A percentile compares a stretch with the other conserved stretches of the same genome.
phyloP scores from a whole-genome alignment of 2,888 invertebrate species.

The Agapetus fuscipes region DNA sequence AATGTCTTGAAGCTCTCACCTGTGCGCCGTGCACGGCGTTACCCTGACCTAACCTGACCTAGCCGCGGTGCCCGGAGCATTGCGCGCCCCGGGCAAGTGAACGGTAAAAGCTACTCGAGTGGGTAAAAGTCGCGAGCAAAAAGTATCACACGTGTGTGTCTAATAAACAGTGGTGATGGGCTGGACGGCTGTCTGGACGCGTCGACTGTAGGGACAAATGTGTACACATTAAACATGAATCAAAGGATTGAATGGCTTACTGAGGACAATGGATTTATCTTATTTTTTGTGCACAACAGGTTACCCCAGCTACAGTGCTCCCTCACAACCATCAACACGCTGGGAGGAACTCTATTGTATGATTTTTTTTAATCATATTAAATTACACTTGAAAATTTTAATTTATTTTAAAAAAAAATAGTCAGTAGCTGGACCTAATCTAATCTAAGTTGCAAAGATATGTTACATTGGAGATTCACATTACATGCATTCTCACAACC shows the following conservation, averaged over 20 bases:
- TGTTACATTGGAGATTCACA: too few species aligned
- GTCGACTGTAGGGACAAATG: constrained; percentile 50
- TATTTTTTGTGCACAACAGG: too few species aligned
- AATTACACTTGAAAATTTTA: too few species aligned
- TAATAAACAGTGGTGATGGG: constrained; percentile 31
- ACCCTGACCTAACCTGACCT: constrained; percentile 35
- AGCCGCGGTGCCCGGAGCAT: constrained; percentile 49
- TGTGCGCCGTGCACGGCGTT: constrained; percentile 31
- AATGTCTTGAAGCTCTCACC: constrained; percentile 42
- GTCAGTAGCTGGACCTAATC: too few species aligned
- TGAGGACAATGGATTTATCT: too few species aligned
- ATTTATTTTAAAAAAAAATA: too few species aligned
- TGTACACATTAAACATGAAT: constrained; percentile 34
- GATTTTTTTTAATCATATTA: too few species aligned
- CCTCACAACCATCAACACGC: too few species aligned
- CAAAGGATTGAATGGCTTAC: constrained; percentile 19
- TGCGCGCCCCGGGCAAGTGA: constrained; percentile 48
- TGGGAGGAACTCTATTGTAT: too few species aligned
- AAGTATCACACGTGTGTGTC: constrained; percentile 12
- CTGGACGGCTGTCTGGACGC: constrained; percentile 38
- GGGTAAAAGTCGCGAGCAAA: constrained; percentile 15
- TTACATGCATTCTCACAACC: too few species aligned
- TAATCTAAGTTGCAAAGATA: too few species aligned
- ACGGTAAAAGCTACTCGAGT: constrained; percentile 14
- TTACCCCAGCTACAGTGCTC: too few species aligned